phyloP scores from a whole-genome alignment of 2,797 vertebrate genomes.

The Aeoliscus strigatus region DNA sequence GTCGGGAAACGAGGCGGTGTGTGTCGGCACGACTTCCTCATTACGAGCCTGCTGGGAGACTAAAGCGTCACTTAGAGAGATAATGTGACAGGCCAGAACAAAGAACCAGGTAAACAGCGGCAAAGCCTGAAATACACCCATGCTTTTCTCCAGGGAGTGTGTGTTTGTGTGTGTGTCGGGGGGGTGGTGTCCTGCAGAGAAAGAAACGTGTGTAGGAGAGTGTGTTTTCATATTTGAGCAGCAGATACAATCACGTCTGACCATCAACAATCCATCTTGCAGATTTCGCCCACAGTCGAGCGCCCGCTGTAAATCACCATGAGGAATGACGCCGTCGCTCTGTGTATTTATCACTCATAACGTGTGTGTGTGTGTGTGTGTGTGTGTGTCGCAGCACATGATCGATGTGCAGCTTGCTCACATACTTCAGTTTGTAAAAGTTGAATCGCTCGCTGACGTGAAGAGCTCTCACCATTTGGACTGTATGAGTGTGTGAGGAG shows the following conservation, averaged over 20 bases:
- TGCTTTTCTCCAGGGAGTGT: constrained; percentile 12
- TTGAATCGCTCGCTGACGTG: constrained; percentile 11
- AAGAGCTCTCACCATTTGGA: not conserved
- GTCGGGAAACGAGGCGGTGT: constrained; percentile 28
- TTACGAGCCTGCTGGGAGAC: constrained; percentile 54
- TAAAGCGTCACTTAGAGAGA: constrained; percentile 47
- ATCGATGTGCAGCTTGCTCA: not conserved
- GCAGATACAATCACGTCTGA: constrained; percentile 25
- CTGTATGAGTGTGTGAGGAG: not conserved
- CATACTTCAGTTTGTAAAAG: constrained; percentile 8
- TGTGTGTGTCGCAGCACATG: constrained; percentile 8
- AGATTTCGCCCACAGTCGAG: constrained; percentile 21
- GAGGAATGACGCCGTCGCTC: constrained; percentile 22
- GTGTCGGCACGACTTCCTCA: constrained; percentile 51
- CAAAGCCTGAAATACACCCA: constrained; percentile 36
- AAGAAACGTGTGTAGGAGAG: not conserved
- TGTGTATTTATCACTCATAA: constrained; percentile 39
- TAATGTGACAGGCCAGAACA: constrained; percentile 64
- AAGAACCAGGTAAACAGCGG: constrained; percentile 63
- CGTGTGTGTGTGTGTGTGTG: constrained; percentile 21
- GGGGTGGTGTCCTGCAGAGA: too few species aligned
- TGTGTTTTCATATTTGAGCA: constrained; percentile 11
- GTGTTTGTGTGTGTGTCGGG: not conserved
- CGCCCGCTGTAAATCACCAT: constrained; percentile 39
- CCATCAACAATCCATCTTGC: constrained; percentile 43